Evolutionary conservation across 2,797 vertebrate species (phyloP), one percentile per base, ranked within the genome.

Genomic region (Nyctalus aviator): DNA sequence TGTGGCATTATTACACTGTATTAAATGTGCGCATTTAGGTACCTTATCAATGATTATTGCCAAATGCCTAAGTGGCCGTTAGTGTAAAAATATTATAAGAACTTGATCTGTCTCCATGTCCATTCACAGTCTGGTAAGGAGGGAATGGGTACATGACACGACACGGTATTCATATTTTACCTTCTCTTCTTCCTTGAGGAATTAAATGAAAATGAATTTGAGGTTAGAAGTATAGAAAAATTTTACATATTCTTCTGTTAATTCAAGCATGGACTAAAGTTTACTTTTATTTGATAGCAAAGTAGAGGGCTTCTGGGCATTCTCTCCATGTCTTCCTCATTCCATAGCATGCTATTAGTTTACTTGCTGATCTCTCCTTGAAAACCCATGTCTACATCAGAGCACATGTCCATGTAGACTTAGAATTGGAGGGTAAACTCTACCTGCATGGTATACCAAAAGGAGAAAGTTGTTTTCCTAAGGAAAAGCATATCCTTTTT

Each of bases 201-300:
- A 94, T 82, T 96, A 96, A 96, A 95, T 91, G 89, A 96, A 97
- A 97, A 96, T 94, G 95, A 96, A 95, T 91, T 84, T 93, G 95
- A 96, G 90, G 73, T 94, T 95, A 97, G 92, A 76, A 93, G 82
- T 94, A 97, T 81, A 96, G 95, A 94, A 93, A 95, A 95, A 94
- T 97, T 92, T 94, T 97, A 96, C 90, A 90, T 95, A 96, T 97
- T 97, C 97, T 91, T 85, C 83, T 96, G 79, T 96, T 96, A 96
- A 97, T 96, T 98, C 97, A 94, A 97, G 96, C 77, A 62, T 17
- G 30, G 83, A 86, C 89, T 79, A 66, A 94, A 96, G 76, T 91
- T 97, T 94, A 94, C 96, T 97, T 97, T 97, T 97, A 95, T 96
- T 97, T 96, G 94, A 96, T 69, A 95, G 84, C 85, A 93, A 95